Evolutionary conservation across 2,888 invertebrate species (phyloP), one percentile per base, ranked within the genome.

Genomic region (Eupithecia exiguata): DNA sequence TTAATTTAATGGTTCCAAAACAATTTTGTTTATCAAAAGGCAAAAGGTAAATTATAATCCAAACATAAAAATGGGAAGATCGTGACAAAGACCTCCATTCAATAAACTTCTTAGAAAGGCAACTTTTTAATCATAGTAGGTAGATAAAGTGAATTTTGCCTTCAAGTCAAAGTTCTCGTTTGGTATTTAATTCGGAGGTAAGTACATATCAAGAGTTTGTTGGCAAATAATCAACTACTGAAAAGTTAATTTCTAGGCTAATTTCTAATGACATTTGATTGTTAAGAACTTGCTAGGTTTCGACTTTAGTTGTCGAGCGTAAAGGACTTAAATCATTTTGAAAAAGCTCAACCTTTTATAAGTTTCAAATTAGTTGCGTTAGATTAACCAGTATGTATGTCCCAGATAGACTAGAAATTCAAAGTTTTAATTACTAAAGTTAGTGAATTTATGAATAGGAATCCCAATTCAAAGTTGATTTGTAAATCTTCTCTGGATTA

Each of bases 361-460:
- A 69, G 63, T 68, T 72, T 68, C 14, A 46, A 72, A 68, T 72
- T 30, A 40, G 53, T 65, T 30, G 68, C 30, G 71, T 73, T 62
- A 68, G 67, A 72, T 75, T 25, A 75, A 72, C 75, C 68, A 72
- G 63, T 58, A 36, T n/a, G 68, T 68, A 36, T 36, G 46, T 49
- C 72, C 65, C 68, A 68, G 69, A 69, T 71, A 67, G 49, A 72
- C 72, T 75, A 75, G 74, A 75, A 67, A 75, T 72, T 72, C 70
- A 63, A 70, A 75, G 72, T 75, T 72, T 58, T 75, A 75, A 75
- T 75, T 75, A 63, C 70, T 58, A 70, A 75, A 75, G 75, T 75
- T 75, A 46, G 40, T 68, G 71, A 71, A 69, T 71, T 74, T 67
- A 72, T 72, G 72, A 75, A 70, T 72, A 21, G 35, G 67, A 72